A percentile compares a stretch with the other conserved stretches of the same genome.
These are phyloP conservation scores for Tetramorium bicarinatum DNA, from an alignment of 2,888 invertebrate species.

Conservation along the genomic window DNA sequence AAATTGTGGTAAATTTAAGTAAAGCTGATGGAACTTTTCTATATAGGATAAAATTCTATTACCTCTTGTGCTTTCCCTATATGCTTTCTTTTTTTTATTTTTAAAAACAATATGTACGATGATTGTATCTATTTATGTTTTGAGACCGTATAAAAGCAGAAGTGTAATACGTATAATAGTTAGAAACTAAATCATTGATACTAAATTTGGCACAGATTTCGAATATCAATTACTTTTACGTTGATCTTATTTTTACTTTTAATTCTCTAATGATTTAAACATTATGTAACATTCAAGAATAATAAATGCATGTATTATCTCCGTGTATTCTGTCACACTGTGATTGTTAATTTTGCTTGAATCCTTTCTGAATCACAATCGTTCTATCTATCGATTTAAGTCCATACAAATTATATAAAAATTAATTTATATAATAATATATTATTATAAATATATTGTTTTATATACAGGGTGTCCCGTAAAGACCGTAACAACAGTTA, in stretches of 20 bases:
- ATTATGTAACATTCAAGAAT: background rate
- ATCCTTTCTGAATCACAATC: background rate
- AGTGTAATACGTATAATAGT: background rate
- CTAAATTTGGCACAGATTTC: background rate
- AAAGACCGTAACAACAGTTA: no score
- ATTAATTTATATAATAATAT: no score
- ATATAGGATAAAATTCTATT: background rate
- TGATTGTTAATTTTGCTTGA: background rate
- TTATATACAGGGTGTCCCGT: no score
- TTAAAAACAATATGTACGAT: background rate
- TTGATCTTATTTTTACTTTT: background rate
- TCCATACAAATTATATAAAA: background rate
- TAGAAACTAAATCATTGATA: background rate
- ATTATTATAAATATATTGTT: no score
- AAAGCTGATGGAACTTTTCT: conserved; percentile 7
- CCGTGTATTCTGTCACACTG: background rate
- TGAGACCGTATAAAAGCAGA: background rate
- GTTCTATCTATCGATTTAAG: background rate
- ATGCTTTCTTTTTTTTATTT: background rate
- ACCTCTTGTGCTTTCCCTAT: background rate
- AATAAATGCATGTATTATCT: background rate
- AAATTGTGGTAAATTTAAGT: conserved; percentile 4
- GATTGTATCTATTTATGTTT: background rate
- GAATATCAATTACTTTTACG: background rate
- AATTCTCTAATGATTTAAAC: background rate